Base-by-base conservation (phyloP, 2,113 vertebrate genomes). In the Cryptotis parvus region DNA sequence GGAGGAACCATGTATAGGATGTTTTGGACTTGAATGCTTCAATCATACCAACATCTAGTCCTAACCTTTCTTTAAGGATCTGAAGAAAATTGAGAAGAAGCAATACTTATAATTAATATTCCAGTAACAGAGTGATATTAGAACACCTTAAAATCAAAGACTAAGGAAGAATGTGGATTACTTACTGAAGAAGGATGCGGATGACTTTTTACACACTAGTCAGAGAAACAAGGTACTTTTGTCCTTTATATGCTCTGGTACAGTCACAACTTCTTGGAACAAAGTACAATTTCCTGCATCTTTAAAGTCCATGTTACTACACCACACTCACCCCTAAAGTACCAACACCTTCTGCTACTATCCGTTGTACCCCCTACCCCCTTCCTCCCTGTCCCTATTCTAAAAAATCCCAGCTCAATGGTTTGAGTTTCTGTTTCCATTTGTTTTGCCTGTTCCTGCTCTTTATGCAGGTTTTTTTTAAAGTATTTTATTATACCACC, bases 141-240 rank as follows among this genome's bases (percentile, higher is more conserved):
- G 79, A 63, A 39, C 20, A 79, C 15, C 78, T 33, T 83, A 86
- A 89, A 68, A 35, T 70, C 43, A 79, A 83, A 91, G n/a, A 18
- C 18, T 74, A 74, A 55, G 10, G 37, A 20, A 43, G 39, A 88
- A 33, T 9, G 31, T 52, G 49, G 49, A 16, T 52, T n/a, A 49
- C 9, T 49, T 65, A 18, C 24, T 74, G 68, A 55, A 15, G 37
- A 20, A 41, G 39, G 84, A 29, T 10, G n/a, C 24, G 55, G 55
- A 24, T 58, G 80, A 70, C 9, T 4, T 93, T 74, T 72, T 24
- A 69, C 31, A 24, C 27, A 31, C 63, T 55, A 70, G 89, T 55
- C 74, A 20, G 41, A 65, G 72, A 90, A 91, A 63, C 68, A 31
- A 33, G 49, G 55, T 55, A 20, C 63, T 55, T 69, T 69, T 49